Base-by-base conservation (phyloP, 2,113 vertebrate species). In the Datnioides undecimradiatus region DNA sequence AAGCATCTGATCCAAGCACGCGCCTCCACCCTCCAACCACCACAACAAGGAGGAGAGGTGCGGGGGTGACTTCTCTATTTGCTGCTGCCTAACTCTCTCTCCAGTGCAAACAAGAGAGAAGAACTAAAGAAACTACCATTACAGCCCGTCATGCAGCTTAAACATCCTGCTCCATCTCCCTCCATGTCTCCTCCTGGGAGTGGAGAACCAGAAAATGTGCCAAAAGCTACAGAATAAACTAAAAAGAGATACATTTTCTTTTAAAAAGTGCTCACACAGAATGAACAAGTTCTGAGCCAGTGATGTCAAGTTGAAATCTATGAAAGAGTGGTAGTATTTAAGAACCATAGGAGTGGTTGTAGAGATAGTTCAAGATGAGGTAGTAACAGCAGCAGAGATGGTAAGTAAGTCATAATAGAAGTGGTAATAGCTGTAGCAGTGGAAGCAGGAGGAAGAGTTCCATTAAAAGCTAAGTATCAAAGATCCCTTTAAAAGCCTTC, bases 81-180 rank as follows among this genome's bases (percentile, higher is more conserved):
- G 5, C 46, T 9, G 7, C 73, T 40, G 62, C 78, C 68, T 57
- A 21, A 31, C 74, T 78, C 52, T 82, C 63, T 82, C 74, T 82
- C 60, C 33, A 71, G 63, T 66, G 60, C 72, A 87, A 84, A 85
- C 54, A 88, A 83, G 73, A 87, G 60, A 91, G 92, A 92, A 95
- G 93, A 95, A 93, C 94, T 94, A 94, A 95, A 96, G 92, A 95
- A 94, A 94, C 95, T 94, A 95, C 96, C 96, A 96, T 97, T 97
- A 96, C 93, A 96, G 94, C 93, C 96, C 17, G 93, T 96, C 95
- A 95, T 80, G 77, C 95, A 94, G 71, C 84, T 90, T 90, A 85
- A 91, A 90, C 76, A 77, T 63, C 69, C 66, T 55, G 40, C 80
- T 83, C 76, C 73, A 52, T 83, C 86, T 82, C 79, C 59, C 67